Evolutionary conservation across 2,888 invertebrate genomes (phyloP).

Genomic region (Germaria angustata): DNA sequence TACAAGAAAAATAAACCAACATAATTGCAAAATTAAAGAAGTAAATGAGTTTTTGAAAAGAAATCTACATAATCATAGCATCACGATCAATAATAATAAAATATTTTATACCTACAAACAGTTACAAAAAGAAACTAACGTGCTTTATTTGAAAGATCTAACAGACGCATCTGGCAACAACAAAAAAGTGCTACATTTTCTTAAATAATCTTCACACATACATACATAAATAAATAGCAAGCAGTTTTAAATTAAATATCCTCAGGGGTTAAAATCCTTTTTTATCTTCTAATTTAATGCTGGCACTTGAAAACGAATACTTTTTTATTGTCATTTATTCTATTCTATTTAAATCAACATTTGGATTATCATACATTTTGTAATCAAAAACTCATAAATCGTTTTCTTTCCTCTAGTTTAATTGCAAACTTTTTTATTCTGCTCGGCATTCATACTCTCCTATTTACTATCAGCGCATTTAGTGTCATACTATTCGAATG

Average conservation of each 20-base stretch:
- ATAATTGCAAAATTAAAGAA: slow-evolving; percentile 7
- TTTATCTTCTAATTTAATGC: slow-evolving; percentile 25
- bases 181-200: not conserved
- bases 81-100: slow-evolving; percentile 57
- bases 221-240: slow-evolving; percentile 1
- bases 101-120: not conserved
- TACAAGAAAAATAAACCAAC: slow-evolving; percentile 41
- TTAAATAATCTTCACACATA: not conserved
- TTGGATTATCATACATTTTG: slow-evolving; percentile 66
- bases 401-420: slow-evolving; percentile 60
- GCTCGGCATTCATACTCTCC: not conserved
- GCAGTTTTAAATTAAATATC: slow-evolving; percentile 12
- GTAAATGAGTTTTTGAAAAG: slow-evolving; percentile 28
- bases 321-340: slow-evolving; percentile 20
- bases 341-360: slow-evolving; percentile 50
- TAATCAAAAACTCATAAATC: slow-evolving; percentile 76
- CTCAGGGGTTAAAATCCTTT: slow-evolving; percentile 36
- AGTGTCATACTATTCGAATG: slow-evolving; percentile 45
- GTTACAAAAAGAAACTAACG: slow-evolving; percentile 40
- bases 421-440: not conserved
- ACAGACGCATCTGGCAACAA: not conserved
- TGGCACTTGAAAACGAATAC: slow-evolving; percentile 28
- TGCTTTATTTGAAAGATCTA: slow-evolving; percentile 55
- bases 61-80: slow-evolving; percentile 62
- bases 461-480: slow-evolving; percentile 41